A percentile compares a stretch with the other conserved stretches of the same genome.
Conservation (phyloP, 1,140 invertebrate species). For the Philotrypesis tridentata region DNA sequence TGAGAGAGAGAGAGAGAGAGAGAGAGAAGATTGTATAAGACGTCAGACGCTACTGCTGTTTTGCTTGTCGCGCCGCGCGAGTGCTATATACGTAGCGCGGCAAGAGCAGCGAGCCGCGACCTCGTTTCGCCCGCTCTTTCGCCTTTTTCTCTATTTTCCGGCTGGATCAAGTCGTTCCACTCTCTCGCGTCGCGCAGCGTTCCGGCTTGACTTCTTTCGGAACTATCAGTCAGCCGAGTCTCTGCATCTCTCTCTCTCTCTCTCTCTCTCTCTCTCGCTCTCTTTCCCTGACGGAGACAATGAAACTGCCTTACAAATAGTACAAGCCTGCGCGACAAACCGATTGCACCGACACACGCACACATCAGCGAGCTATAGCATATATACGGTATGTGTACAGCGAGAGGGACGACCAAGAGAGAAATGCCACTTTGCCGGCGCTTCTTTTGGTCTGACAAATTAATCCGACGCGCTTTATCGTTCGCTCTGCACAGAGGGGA, state of each 20-base stretch:
- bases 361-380: not conserved
- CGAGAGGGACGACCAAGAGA: constrained; percentile 22
- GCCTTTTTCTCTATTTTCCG: constrained; percentile 5
- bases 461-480: constrained; percentile 47
- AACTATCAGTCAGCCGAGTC: constrained; percentile 30
- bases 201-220: constrained; percentile 5
- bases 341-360: constrained; percentile 11
- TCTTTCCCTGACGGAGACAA: not conserved
- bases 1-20: no score
- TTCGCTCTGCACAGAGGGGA: constrained; percentile 29
- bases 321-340: constrained; percentile 41
- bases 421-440: constrained; percentile 37
- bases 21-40: not conserved
- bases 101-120: constrained; percentile 22
- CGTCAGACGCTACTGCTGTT: not conserved
- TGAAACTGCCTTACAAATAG: constrained; percentile 36
- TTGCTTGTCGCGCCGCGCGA: not conserved
- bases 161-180: not conserved
- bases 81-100: not conserved
- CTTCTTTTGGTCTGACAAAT: constrained; percentile 49
- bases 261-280: no score
- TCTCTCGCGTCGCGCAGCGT: not conserved
- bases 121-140: constrained; percentile 22
- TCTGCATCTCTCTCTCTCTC: not conserved
- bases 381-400: not conserved